A percentile compares a stretch with the other conserved stretches of the same genome.
Conservation (phyloP, 1,140 invertebrate genomes). For the Semibalanus balanoides region DNA sequence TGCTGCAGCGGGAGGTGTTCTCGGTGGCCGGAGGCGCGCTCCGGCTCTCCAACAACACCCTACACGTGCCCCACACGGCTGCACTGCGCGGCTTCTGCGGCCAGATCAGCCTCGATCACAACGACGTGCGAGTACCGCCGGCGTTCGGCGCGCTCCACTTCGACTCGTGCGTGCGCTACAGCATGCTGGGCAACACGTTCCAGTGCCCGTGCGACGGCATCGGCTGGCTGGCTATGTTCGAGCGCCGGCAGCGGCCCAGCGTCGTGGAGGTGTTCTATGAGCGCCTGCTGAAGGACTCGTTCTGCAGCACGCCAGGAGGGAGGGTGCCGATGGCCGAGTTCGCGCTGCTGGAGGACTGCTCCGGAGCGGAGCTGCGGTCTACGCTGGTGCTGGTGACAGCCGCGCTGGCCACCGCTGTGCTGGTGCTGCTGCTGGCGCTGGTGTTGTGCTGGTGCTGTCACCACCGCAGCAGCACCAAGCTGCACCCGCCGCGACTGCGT, state of each 20-base stretch:
- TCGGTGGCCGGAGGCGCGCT: background rate
- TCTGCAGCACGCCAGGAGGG: background rate
- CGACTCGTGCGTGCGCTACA: background rate
- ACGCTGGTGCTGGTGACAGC: background rate
- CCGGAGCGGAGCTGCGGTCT: no score
- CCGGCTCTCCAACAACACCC: background rate
- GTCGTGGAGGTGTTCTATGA: background rate
- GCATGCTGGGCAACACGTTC: background rate
- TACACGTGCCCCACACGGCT: background rate
- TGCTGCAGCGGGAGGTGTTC: background rate
- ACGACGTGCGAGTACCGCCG: background rate
- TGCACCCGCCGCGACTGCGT: background rate
- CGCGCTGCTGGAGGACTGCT: background rate
- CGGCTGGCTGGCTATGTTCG: background rate
- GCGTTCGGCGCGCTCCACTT: background rate
- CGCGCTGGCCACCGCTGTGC: background rate
- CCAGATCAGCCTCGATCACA: background rate
- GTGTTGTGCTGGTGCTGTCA: background rate
- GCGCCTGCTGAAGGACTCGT: background rate
- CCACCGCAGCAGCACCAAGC: background rate
- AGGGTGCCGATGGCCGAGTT: background rate
- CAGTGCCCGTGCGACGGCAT: background rate
- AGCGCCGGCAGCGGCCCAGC: background rate
- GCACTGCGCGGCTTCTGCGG: background rate
- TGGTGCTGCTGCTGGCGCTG: background rate